Evolutionary conservation across 2,113 vertebrate genomes (phyloP), one percentile per base, ranked within the genome.

Genomic region (Connochaetes taurinus): DNA sequence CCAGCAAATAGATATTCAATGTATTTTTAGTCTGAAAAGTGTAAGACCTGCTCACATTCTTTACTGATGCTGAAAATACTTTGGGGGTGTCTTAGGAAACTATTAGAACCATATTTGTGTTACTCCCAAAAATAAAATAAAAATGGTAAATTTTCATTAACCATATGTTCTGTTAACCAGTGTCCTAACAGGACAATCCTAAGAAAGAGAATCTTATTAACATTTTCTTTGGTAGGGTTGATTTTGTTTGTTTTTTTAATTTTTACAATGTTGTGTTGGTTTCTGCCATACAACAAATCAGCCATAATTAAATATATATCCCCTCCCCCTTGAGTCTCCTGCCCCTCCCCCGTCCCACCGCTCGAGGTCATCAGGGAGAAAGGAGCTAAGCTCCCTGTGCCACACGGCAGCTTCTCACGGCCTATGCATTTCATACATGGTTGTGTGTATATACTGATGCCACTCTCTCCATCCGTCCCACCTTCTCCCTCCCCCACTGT

Each of bases 181-280:
- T 88, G 86, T 33, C 71, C 78, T 64, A 50, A 86, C 29, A 67
- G 31, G 97, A 96, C 98, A 98, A 98, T 95, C 94, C 95, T 4
- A 96, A 98, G 92, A 98, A 98, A 98, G 98, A 98, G 92, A 19
- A 8, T 94, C 40, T 97, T 86, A 96, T 98, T 97, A 98, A 98
- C 29, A 74, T 91, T 98, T 97, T 43, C n/a, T 76, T 76, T 7
- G 36, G 71, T 13, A 43, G 71, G 23, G 12, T 76, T 43, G 71
- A 76, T 76, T 74, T 43, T 43, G 21, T 36, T 74, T 74, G 4
- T 36, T 7, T 25, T 21, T 36, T 43, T 27, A 43, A 43, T 76
- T 14, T 43, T 43, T 76, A 76, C 71, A 43, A 0, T 76, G 12
- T 15, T 76, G 71, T 76, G 71, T 25, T 27, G 36, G 36, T 76